Conservation (phyloP, 2,888 invertebrate species). For the Sialis lutaria region DNA sequence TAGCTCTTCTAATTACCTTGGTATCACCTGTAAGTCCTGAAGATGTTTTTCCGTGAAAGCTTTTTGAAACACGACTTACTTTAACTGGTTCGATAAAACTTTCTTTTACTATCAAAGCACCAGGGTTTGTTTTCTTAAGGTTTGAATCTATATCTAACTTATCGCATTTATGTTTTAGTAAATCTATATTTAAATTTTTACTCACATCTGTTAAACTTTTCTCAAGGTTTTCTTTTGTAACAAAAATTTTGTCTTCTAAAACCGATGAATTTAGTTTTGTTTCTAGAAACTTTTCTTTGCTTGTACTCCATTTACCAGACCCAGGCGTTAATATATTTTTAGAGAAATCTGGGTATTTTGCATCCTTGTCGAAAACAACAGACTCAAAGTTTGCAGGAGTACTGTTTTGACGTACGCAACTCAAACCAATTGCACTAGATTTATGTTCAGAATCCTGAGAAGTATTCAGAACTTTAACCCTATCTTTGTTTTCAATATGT, state of each 20-base stretch:
- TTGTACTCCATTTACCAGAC: conserved; percentile 20
- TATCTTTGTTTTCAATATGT: no score
- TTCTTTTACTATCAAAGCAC: conserved; percentile 29
- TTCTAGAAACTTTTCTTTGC: conserved; percentile 20
- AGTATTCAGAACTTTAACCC: no score
- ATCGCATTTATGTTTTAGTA: conserved; percentile 14
- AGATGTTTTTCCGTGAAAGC: conserved; percentile 24
- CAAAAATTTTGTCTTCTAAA: conserved; percentile 5
- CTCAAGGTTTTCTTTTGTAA: conserved; percentile 7
- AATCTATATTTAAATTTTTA: conserved; percentile 14
- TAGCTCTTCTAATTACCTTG: conserved; percentile 8
- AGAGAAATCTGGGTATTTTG: conserved; percentile 10
- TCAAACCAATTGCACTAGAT: no score
- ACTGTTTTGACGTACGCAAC: no score
- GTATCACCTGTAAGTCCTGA: conserved; percentile 5
- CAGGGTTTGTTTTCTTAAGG: conserved; percentile 15
- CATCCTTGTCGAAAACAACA: conserved; percentile 15
- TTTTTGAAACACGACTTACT: conserved; percentile 27
- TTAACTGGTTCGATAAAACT: conserved; percentile 30
- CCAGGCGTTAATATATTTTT: conserved; percentile 13
- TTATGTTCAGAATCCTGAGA: no score
- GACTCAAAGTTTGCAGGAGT: background rate
- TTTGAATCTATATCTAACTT: conserved; percentile 10
- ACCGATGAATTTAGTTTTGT: conserved; percentile 3
- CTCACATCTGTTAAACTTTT: conserved; percentile 15